These are phyloP conservation scores for Zaprionus lineosus DNA, from an alignment of 2,888 invertebrate genomes.

Conservation along the genomic window DNA sequence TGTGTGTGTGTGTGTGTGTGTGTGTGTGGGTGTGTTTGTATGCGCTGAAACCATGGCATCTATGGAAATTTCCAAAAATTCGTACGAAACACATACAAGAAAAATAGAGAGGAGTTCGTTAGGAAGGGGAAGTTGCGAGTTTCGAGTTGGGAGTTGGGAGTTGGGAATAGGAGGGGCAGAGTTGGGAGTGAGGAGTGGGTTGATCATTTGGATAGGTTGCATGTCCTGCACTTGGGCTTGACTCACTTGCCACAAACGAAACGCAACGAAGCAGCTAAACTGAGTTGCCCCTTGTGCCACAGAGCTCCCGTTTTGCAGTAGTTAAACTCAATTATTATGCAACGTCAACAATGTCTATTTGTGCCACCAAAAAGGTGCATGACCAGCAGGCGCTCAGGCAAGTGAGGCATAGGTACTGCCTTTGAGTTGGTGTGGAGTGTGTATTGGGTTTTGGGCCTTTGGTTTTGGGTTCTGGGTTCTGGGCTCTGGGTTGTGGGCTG, in stretches of 20 bases:
- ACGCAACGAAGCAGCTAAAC: conserved; percentile 68
- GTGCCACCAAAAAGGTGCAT: conserved; percentile 58
- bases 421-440: not conserved
- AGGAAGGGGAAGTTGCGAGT: too few relatives aligned
- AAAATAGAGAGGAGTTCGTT: not conserved
- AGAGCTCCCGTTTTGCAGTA: conserved; percentile 58
- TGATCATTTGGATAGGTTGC: too few relatives aligned
- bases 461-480: too few relatives aligned
- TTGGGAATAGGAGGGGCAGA: not conserved
- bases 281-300: conserved; percentile 26
- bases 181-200: not conserved
- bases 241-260: conserved; percentile 60
- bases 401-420: conserved; percentile 6
- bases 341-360: conserved; percentile 77
- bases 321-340: conserved; percentile 77
- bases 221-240: conserved; percentile 59
- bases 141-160: not conserved
- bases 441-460: not conserved
- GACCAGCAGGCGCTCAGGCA: not conserved
- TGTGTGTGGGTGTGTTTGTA: conserved; percentile 13
- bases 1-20: conserved; percentile 11
- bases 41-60: conserved; percentile 19
- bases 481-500: too few relatives aligned
- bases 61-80: conserved; percentile 67
- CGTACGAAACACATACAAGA: conserved; percentile 30